These are phyloP conservation scores for Sialis lutaria DNA, from an alignment of 2,888 invertebrate species.

Conservation along the genomic window DNA sequence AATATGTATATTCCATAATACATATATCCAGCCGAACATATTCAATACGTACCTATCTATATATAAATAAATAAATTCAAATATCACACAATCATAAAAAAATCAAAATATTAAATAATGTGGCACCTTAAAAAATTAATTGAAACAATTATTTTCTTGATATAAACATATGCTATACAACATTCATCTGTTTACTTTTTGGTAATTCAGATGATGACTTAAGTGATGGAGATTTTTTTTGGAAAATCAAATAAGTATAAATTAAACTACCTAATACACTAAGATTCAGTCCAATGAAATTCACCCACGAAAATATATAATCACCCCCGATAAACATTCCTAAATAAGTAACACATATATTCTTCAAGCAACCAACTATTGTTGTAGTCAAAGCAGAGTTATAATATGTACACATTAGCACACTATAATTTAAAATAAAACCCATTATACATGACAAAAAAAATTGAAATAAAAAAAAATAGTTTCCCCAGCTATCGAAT, in stretches of 20 bases:
- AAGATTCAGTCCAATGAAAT: slow-evolving; percentile 91
- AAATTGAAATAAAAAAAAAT: slow-evolving; percentile 65
- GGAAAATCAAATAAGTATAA: slow-evolving; percentile 77
- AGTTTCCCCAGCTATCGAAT: slow-evolving; percentile 58
- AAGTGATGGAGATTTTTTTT: slow-evolving; percentile 27
- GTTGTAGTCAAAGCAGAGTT: slow-evolving; percentile 99
- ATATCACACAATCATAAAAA: too few species aligned
- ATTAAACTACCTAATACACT: slow-evolving; percentile 75
- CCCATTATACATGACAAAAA: slow-evolving; percentile 89
- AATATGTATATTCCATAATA: too few species aligned
- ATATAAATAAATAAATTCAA: too few species aligned
- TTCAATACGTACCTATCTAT: too few species aligned
- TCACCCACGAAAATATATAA: slow-evolving; percentile 85
- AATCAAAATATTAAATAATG: too few species aligned
- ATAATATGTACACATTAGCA: slow-evolving; percentile 85
- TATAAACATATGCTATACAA: slow-evolving; percentile 20
- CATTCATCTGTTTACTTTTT: slow-evolving; percentile 22
- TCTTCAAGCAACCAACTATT: slow-evolving; percentile 95
- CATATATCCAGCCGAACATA: too few species aligned
- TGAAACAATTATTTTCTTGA: too few species aligned
- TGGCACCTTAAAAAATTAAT: too few species aligned
- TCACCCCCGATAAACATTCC: slow-evolving; percentile 98
- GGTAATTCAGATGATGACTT: slow-evolving; percentile 19
- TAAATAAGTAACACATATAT: slow-evolving; percentile 90
- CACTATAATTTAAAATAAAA: slow-evolving; percentile 86